Base-by-base conservation (phyloP, 2,797 vertebrate species). In the Amniataba percoides region DNA sequence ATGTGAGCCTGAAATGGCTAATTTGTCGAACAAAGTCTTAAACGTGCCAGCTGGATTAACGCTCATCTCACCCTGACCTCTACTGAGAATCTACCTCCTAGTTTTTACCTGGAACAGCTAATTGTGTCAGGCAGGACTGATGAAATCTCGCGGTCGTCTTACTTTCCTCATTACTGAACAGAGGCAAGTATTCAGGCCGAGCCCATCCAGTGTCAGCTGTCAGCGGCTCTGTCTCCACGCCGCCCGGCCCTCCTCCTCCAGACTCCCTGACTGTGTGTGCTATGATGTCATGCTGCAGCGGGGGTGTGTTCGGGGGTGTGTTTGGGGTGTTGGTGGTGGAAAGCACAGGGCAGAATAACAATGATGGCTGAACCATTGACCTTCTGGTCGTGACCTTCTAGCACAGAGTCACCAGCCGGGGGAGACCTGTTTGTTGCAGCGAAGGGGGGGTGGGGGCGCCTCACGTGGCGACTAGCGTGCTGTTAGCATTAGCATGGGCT, bases 311-410 rank as follows among this genome's bases (percentile, higher is more conserved):
- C 9, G 21, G 61, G 77, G 84, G 87, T 84, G 81, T 80, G 84
- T 81, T 74, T 42, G 72, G 69, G 72, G 77, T 68, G 81, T 63
- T 53, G 52, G 43, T 55, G 63, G 70, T 74, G 63, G 43, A 75
- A 64, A 60, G 21, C 5, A 18, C 4, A 1, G 62, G 71, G 77
- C 79, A 75, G 80, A 80, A 87, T 84, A 92, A 93, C 88, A 91
- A 91, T 92, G 84, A 91, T 88, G 88, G 61, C 88, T 91, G 92
- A 94, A 92, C 90, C 92, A 71, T 90, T 89, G 82, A 90, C 92
- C 92, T 87, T 65, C 56, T 86, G 86, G 81, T 87, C 34, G 18
- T 91, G 89, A 92, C 88, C 88, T 91, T 88, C 81, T 11, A 65
- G 69, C 60, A 63, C 1, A 6, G 67, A 88, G 79, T 90, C 83